Evolutionary conservation across 2,797 vertebrate species (phyloP).

Genomic region (Tadarida brasiliensis): DNA sequence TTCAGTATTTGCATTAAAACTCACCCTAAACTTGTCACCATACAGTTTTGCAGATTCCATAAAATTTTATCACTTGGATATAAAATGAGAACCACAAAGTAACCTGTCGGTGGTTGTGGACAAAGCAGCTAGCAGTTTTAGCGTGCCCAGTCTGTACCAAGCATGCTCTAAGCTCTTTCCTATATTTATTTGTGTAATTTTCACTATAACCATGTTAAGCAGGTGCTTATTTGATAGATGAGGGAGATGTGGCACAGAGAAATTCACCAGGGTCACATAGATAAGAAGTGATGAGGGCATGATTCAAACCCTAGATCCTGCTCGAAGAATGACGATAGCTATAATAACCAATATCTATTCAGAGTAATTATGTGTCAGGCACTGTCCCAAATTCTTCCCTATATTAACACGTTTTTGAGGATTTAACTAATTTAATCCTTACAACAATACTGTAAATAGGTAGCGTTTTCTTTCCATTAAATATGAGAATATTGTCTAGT

Average conservation of each 20-base stretch:
- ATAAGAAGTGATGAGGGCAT: not conserved
- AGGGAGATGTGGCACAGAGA: not conserved
- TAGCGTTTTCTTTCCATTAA: not conserved
- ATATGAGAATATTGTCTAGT: not conserved
- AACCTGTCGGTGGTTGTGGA: not conserved
- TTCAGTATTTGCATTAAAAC: slow-evolving; percentile 19
- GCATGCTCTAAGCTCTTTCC: not conserved
- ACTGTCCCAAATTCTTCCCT: not conserved
- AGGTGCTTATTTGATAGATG: not conserved
- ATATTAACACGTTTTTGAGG: not conserved
- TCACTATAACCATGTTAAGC: not conserved
- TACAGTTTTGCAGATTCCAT: not conserved
- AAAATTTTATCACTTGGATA: not conserved
- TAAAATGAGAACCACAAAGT: not conserved
- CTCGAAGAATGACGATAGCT: not conserved
- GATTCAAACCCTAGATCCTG: not conserved
- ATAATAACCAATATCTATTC: not conserved
- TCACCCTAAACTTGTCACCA: not conserved
- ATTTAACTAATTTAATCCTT: not conserved
- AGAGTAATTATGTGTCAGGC: not conserved
- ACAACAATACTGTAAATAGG: not conserved
- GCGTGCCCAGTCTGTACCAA: not conserved
- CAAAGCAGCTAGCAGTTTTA: not conserved
- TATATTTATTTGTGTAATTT: not conserved
- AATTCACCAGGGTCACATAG: not conserved